phyloP scores from a whole-genome alignment of 2,797 vertebrate species.

The Takifugu rubripes region DNA sequence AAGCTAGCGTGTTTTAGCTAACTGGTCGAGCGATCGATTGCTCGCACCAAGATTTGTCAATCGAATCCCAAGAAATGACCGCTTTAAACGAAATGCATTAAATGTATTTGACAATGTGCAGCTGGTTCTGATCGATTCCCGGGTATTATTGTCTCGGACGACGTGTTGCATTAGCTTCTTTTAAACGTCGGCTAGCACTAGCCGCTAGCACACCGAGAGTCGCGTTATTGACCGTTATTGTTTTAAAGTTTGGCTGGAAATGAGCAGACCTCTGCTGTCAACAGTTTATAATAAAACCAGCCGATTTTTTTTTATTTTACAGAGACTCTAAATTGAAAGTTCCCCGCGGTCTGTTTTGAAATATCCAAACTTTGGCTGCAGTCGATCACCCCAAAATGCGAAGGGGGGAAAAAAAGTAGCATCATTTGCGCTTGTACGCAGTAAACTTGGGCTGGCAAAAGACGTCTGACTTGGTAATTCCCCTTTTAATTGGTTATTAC shows the following conservation, averaged over 20 bases:
- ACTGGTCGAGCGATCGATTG: neutral
- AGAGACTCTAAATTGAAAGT: rapidly evolving
- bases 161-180: constrained; percentile 33
- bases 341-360: neutral
- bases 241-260: constrained; percentile 1
- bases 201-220: constrained; percentile 11
- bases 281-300: rapidly evolving
- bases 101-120: neutral
- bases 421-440: constrained; percentile 35
- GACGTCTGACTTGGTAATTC: neutral
- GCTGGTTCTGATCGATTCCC: neutral
- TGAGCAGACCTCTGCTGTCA: neutral
- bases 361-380: neutral
- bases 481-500: neutral
- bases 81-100: neutral
- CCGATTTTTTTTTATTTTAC: neutral
- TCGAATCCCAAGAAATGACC: neutral
- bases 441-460: neutral
- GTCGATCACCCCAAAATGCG: constrained; percentile 8
- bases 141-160: neutral
- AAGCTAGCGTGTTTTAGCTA: constrained; percentile 20
- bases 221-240: constrained; percentile 2
- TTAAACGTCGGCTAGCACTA: constrained; percentile 40
- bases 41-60: constrained; percentile 3
- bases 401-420: constrained; percentile 4